Conservation (phyloP, 2,797 vertebrate species). For the Squalus acanthias region DNA sequence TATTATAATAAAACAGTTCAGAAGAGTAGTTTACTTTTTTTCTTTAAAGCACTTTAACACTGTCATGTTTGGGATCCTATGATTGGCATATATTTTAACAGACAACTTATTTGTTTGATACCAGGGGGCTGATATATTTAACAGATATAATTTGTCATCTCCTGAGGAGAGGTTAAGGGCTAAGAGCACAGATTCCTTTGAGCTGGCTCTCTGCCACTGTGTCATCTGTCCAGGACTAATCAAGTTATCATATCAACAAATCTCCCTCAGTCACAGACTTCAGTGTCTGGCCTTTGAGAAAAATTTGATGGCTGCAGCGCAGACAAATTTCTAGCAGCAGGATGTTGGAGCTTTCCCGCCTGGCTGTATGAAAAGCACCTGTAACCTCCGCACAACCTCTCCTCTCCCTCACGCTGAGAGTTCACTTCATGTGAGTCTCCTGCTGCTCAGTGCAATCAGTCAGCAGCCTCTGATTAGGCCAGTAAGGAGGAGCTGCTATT, state of each 20-base stretch:
- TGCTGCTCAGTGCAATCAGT: conserved; percentile 55
- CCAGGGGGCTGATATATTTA: conserved; percentile 55
- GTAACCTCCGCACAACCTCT: conserved; percentile 67
- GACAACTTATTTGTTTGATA: conserved; percentile 55
- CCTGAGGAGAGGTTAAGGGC: conserved; percentile 79
- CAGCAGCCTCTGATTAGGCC: conserved; percentile 2
- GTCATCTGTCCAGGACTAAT: conserved; percentile 71
- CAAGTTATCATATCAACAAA: conserved; percentile 82
- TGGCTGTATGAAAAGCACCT: conserved; percentile 80
- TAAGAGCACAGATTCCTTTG: conserved; percentile 61
- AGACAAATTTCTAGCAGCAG: conserved; percentile 89
- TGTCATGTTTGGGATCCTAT: conserved; percentile 30
- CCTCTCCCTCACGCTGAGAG: conserved; percentile 63
- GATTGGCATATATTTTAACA: conserved; percentile 52
- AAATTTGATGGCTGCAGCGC: conserved; percentile 50
- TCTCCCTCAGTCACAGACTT: conserved; percentile 63
- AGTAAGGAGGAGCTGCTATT: conserved; percentile 22
- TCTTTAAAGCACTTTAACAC: conserved; percentile 43
- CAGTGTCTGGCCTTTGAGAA: conserved; percentile 58
- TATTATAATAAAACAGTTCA: background rate
- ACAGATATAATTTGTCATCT: conserved; percentile 64
- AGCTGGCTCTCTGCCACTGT: conserved; percentile 59
- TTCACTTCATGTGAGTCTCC: conserved; percentile 69
- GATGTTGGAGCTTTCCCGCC: conserved; percentile 64
- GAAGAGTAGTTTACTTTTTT: background rate